phyloP scores from a whole-genome alignment of 1,140 invertebrate genomes.

The Neelides sp. region DNA sequence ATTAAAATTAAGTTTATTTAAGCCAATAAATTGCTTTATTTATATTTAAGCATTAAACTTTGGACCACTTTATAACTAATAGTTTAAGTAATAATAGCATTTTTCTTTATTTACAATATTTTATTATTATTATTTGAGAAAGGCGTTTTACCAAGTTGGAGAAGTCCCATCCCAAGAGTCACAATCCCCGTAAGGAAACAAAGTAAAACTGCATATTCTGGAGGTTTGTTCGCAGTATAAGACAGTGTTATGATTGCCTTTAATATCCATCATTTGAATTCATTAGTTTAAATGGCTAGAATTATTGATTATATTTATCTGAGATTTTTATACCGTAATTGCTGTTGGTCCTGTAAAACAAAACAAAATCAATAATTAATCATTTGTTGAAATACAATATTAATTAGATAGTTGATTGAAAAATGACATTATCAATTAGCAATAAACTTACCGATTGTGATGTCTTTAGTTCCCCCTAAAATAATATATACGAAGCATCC shows the following conservation, averaged over 20 bases:
- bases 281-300: slow-evolving; percentile 12
- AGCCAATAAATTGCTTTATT: no score
- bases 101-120: no score
- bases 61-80: no score
- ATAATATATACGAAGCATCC: slow-evolving; percentile 64
- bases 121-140: no score
- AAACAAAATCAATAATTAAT: no score
- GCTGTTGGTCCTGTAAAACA: slow-evolving; percentile 39
- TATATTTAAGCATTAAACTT: no score
- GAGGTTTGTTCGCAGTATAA: slow-evolving; percentile 38
- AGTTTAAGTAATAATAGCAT: no score
- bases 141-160: no score
- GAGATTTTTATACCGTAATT: slow-evolving; percentile 49
- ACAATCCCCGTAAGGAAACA: slow-evolving; percentile 61
- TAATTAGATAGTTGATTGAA: background rate
- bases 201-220: slow-evolving; percentile 63
- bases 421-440: background rate
- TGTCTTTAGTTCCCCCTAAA: slow-evolving; percentile 61
- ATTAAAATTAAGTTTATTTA: no score
- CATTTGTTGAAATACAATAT: no score
- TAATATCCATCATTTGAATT: background rate
- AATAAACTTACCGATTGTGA: slow-evolving; percentile 51
- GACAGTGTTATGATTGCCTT: slow-evolving; percentile 20
- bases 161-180: slow-evolving; percentile 18
- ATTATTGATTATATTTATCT: slow-evolving; percentile 42